Evolutionary conservation across 2,113 vertebrate species (phyloP).

Genomic region (Synchiropus splendidus): DNA sequence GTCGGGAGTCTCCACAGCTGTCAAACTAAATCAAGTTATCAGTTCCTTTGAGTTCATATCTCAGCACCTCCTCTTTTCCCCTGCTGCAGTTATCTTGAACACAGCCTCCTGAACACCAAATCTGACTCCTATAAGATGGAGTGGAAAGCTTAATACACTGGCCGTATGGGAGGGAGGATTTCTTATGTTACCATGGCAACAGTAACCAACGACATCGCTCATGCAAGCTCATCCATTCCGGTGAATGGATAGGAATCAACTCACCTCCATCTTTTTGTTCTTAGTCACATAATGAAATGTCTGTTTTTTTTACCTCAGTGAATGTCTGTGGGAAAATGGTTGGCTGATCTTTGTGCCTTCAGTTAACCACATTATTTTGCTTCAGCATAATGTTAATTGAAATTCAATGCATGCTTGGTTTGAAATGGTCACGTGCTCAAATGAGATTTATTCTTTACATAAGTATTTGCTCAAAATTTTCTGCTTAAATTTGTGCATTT

Average conservation of each 20-base stretch:
- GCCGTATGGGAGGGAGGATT: slow-evolving; percentile 23
- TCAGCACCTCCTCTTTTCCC: slow-evolving; percentile 1
- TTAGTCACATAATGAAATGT: too few relatives aligned
- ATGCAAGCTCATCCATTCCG: slow-evolving; percentile 37
- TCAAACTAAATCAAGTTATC: slow-evolving; percentile 6
- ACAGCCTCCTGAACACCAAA: neutral
- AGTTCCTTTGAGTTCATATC: neutral
- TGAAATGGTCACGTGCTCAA: too few relatives aligned
- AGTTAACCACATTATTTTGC: too few relatives aligned
- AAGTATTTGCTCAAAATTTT: too few relatives aligned
- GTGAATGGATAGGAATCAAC: neutral
- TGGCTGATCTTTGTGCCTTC: too few relatives aligned
- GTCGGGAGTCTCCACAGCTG: slow-evolving; percentile 21
- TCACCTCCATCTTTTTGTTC: too few relatives aligned
- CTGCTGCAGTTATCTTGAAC: slow-evolving; percentile 8
- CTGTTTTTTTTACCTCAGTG: too few relatives aligned
- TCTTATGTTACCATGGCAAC: slow-evolving; percentile 54
- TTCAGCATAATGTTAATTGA: too few relatives aligned
- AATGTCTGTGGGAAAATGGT: too few relatives aligned
- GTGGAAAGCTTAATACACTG: slow-evolving; percentile 20
- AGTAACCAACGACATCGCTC: slow-evolving; percentile 40
- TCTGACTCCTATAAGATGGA: slow-evolving; percentile 9
- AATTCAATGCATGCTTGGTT: too few relatives aligned
- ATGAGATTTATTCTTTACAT: too few relatives aligned
- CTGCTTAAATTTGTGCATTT: too few relatives aligned